Evolutionary conservation across 1,140 invertebrate genomes (phyloP).

Genomic region (Platorchestia sp.): DNA sequence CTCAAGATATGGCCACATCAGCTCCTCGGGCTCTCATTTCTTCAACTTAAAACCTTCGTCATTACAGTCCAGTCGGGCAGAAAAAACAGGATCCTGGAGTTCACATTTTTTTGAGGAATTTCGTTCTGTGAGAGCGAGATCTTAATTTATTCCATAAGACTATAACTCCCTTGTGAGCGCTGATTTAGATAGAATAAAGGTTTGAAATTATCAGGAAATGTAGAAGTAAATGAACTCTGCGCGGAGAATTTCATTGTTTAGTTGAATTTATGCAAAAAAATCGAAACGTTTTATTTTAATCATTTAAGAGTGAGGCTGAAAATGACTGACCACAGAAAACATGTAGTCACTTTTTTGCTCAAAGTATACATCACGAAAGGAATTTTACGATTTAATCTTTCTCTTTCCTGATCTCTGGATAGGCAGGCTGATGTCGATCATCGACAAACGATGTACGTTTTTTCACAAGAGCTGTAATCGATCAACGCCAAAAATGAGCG

Average conservation of each 20-base stretch:
- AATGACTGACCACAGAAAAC: not conserved
- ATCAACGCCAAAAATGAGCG: no score
- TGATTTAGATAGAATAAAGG: not conserved
- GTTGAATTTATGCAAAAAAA: not conserved
- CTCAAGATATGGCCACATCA: not conserved
- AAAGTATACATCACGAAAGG: not conserved
- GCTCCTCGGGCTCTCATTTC: conserved; percentile 29
- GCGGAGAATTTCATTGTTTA: not conserved
- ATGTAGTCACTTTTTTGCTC: not conserved
- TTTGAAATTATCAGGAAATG: not conserved
- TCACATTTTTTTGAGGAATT: not conserved
- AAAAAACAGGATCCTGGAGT: not conserved
- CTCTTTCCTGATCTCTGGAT: not conserved
- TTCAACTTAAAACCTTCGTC: not conserved
- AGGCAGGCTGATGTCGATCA: not conserved
- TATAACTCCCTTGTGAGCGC: not conserved
- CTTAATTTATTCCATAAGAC: not conserved
- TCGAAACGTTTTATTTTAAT: not conserved
- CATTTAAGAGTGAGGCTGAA: not conserved
- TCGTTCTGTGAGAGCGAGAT: not conserved
- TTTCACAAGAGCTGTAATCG: no score
- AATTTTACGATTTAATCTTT: not conserved
- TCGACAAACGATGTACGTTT: not conserved
- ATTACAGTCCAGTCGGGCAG: not conserved
- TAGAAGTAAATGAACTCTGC: not conserved